These are phyloP conservation scores for Congeria kusceri DNA, from an alignment of 2,888 invertebrate genomes.

Conservation along the genomic window DNA sequence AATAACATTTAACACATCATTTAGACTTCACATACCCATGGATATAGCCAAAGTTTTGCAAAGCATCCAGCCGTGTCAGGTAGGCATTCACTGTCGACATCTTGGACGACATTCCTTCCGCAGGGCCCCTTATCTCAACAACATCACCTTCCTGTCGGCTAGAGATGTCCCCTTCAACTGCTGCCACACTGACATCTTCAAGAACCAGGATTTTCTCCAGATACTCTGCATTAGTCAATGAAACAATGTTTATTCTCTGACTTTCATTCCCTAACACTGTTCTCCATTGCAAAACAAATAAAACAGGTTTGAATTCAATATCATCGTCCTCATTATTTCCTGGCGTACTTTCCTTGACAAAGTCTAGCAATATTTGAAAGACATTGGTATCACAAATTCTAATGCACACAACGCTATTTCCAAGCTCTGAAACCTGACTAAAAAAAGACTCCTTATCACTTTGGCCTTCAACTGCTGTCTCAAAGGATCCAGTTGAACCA, in stretches of 20 bases:
- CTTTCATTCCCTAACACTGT: background rate
- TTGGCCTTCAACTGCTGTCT: constrained; percentile 32
- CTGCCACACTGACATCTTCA: constrained; percentile 49
- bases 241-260: constrained; percentile 48
- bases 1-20: no score
- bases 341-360: background rate
- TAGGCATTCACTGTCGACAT: constrained; percentile 42
- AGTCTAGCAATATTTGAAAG: constrained; percentile 19
- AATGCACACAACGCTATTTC: constrained; percentile 22
- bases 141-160: constrained; percentile 48
- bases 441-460: constrained; percentile 4
- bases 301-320: background rate
- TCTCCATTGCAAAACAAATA: constrained; percentile 26
- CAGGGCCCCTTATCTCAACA: constrained; percentile 29
- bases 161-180: constrained; percentile 45
- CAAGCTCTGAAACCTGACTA: constrained; percentile 19
- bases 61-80: constrained; percentile 34
- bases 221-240: constrained; percentile 38
- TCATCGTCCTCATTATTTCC: background rate
- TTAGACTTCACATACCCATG: constrained; percentile 48
- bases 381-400: constrained; percentile 15
- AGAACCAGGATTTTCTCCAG: constrained; percentile 46
- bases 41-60: constrained; percentile 43
- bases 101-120: background rate
- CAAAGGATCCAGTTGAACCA: constrained; percentile 39